phyloP scores from a whole-genome alignment of 2,888 invertebrate genomes.

The Chaetogeoica ovagalla region DNA sequence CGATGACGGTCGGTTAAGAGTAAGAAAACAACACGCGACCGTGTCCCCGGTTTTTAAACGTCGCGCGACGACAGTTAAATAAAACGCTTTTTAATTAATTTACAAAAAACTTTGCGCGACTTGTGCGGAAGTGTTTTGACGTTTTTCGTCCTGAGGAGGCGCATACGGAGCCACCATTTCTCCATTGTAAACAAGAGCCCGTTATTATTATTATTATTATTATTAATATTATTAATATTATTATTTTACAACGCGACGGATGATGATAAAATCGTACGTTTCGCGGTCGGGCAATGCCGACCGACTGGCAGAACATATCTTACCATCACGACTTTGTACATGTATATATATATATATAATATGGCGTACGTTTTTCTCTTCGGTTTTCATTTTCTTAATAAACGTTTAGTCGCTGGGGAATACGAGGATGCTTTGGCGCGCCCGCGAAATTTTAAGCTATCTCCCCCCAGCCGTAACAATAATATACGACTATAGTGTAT shows the following conservation, averaged over 20 bases:
- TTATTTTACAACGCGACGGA: conserved; percentile 19
- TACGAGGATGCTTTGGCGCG: not conserved
- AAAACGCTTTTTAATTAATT: conserved; percentile 6
- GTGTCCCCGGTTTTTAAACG: no score
- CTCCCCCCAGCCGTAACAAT: conserved; percentile 11
- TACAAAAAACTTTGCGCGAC: no score
- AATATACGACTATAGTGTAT: conserved; percentile 38
- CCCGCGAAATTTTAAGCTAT: conserved; percentile 25
- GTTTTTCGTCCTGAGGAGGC: not conserved
- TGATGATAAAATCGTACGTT: conserved; percentile 7
- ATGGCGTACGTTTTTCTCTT: conserved; percentile 13
- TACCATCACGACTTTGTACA: not conserved
- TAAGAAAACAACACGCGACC: no score
- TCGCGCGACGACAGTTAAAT: not conserved
- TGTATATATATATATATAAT: not conserved
- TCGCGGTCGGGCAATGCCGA: conserved; percentile 5
- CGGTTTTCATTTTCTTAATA: conserved; percentile 52
- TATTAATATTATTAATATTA: conserved; percentile 3
- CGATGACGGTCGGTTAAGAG: no score
- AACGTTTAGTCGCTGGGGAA: conserved; percentile 46
- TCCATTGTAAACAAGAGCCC: no score
- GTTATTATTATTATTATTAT: not conserved
- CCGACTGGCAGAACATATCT: not conserved
- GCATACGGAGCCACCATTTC: not conserved
- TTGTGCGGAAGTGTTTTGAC: not conserved